Evolutionary conservation across 2,113 vertebrate genomes (phyloP), one percentile per base, ranked within the genome.

Genomic region (Campylomormyrus numenius): DNA sequence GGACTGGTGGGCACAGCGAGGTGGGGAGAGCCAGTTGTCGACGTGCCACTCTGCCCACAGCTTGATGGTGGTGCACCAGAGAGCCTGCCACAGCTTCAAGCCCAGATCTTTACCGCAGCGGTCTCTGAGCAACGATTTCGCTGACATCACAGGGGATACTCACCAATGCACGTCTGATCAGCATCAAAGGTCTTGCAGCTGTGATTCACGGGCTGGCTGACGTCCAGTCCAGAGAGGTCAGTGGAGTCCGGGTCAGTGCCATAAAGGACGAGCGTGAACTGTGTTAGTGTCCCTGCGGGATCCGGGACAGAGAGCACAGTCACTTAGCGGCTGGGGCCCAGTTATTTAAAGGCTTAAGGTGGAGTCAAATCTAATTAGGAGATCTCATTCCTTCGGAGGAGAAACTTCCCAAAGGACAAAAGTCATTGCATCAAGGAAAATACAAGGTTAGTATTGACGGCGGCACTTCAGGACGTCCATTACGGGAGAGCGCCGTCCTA

Each of bases 111-210:
- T 70, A 70, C 62, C 1, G 2, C n/a, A 66, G 58, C 0, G 21
- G n/a, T 11, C 58, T 27, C 24, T 5, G n/a, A 13, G 10, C 10
- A 15, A 70, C n/a, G 3, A 13, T 31, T 11, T 70, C 10, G 7
- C 9, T 10, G n/a, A 70, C 62, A 13, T 70, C 62, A 70, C 62
- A 11, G 62, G 27, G n/a, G n/a, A 9, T 27, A 95, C 98, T 98
- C 94, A 99, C 98, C 98, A 89, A 99, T 97, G 1, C 98, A 99
- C 89, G 96, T 96, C 95, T 98, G 97, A 94, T 95, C 95, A 52
- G 97, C 94, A 2, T 98, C 96, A 91, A 97, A 94, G 2, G 96
- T 98, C 94, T 98, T 98, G 94, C 98, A 99, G 94, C 96, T 96
- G 0, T 93, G 95, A 90, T 96, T 97, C 85, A 94, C 95, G 0